Evolutionary conservation across 1,140 invertebrate genomes (phyloP).

Genomic region (Drosophila lowei): DNA sequence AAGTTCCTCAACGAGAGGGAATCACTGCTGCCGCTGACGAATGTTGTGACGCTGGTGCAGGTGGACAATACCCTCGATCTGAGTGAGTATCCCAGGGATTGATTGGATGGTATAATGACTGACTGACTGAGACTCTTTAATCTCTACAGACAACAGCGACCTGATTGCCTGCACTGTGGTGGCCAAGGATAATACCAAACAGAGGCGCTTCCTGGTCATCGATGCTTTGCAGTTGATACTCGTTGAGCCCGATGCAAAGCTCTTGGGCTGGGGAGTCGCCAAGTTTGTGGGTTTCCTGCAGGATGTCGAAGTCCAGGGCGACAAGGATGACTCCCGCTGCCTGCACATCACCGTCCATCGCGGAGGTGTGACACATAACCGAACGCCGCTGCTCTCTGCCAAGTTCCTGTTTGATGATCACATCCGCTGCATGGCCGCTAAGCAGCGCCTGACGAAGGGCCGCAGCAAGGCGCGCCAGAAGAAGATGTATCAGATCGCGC

Average conservation of each 20-base stretch:
- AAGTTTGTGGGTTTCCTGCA: constrained; percentile 96
- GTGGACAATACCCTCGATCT: constrained; percentile 96
- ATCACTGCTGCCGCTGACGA: constrained; percentile 95
- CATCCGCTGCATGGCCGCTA: constrained; percentile 98
- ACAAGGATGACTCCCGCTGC: constrained; percentile 98
- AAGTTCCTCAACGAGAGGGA: constrained; percentile 92
- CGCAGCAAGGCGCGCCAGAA: constrained; percentile 96
- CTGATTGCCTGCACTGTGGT: constrained; percentile 97
- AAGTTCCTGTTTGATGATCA: constrained; percentile 99
- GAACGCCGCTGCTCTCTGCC: constrained; percentile 92
- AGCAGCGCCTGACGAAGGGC: constrained; percentile 93
- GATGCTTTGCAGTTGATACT: constrained; percentile 97
- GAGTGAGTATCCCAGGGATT: constrained; percentile 86
- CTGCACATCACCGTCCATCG: constrained; percentile 97
- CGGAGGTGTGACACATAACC: constrained; percentile 85
- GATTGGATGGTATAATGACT: too few species aligned
- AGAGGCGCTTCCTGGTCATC: constrained; percentile 96
- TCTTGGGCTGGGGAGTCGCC: constrained; percentile 97
- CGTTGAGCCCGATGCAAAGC: constrained; percentile 96
- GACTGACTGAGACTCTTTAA: too few species aligned
- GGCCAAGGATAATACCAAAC: constrained; percentile 94
- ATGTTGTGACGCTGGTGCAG: constrained; percentile 94
- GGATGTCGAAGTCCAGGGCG: constrained; percentile 92
- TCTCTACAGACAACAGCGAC: constrained; percentile 95
- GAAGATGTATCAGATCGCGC: constrained; percentile 97